Conservation (phyloP, 1,140 invertebrate genomes). For the Notospermus geniculatus region DNA sequence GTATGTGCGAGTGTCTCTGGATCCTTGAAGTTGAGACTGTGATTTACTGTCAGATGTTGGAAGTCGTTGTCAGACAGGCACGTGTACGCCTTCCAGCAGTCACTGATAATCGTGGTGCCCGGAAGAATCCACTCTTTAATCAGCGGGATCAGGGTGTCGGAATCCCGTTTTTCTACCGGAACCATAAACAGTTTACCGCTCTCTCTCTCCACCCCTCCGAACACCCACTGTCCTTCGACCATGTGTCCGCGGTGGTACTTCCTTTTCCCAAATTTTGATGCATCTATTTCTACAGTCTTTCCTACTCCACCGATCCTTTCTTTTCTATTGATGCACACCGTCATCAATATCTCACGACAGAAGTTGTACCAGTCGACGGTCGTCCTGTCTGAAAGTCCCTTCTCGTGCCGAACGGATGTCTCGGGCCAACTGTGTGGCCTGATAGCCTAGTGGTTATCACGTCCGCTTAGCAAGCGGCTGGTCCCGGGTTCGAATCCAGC, state of each 20-base stretch:
- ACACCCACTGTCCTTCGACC: constrained; percentile 13
- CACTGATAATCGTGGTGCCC: constrained; percentile 7
- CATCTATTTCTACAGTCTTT: constrained; percentile 8
- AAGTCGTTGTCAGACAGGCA: not conserved
- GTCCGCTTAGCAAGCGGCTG: too few species aligned
- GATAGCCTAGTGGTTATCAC: too few species aligned
- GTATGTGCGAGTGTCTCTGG: constrained; percentile 13
- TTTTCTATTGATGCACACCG: too few species aligned
- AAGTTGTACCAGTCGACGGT: too few species aligned
- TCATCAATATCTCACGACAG: too few species aligned
- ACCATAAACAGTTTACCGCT: constrained; percentile 8
- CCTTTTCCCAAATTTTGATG: constrained; percentile 9
- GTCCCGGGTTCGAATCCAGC: too few species aligned
- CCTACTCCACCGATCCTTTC: constrained; percentile 1
- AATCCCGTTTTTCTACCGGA: constrained; percentile 8
- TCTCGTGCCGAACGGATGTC: too few species aligned
- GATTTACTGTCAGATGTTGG: constrained; percentile 13
- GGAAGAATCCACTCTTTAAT: constrained; percentile 16
- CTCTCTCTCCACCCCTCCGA: constrained; percentile 8
- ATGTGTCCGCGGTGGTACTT: constrained; percentile 13
- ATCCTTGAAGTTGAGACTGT: constrained; percentile 17
- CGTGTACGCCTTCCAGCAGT: constrained; percentile 12
- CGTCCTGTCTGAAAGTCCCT: too few species aligned
- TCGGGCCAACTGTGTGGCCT: too few species aligned
- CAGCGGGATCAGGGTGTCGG: constrained; percentile 2